These are phyloP conservation scores for Salmo trutta DNA, from an alignment of 2,797 vertebrate species.

Conservation along the genomic window DNA sequence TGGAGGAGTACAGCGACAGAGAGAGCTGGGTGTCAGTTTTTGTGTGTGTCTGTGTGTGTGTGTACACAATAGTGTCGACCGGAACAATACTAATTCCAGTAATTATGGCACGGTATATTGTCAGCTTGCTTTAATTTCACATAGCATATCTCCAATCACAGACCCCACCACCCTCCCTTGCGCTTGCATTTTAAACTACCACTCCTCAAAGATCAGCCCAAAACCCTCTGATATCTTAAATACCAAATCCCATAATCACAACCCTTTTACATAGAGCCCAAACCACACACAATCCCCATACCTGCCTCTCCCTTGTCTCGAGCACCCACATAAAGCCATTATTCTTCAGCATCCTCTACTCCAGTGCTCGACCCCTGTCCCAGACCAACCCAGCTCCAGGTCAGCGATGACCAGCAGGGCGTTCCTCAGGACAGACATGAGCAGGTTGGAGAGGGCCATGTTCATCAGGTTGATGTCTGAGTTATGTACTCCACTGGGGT, in stretches of 20 bases:
- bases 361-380: neutral
- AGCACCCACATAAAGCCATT: neutral
- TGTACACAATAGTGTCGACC: neutral
- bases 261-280: neutral
- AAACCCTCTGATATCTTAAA: neutral
- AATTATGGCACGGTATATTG: neutral
- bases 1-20: constrained; percentile 66
- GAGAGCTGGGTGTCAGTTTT: neutral
- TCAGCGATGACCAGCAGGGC: constrained; percentile 72
- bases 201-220: neutral
- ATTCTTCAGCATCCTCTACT: neutral
- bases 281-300: neutral
- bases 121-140: neutral
- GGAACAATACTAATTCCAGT: neutral
- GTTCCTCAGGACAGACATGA: constrained; percentile 78
- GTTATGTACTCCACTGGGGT: constrained; percentile 52
- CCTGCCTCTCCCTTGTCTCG: neutral
- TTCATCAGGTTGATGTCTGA: constrained; percentile 81
- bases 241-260: neutral
- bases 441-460: constrained; percentile 78
- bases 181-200: neutral
- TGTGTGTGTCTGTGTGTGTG: neutral
- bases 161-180: neutral
- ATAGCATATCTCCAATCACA: neutral
- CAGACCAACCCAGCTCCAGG: constrained; percentile 2